These are phyloP conservation scores for Meloidogyne floridensis DNA, from an alignment of 1,140 invertebrate genomes.

Conservation along the genomic window DNA sequence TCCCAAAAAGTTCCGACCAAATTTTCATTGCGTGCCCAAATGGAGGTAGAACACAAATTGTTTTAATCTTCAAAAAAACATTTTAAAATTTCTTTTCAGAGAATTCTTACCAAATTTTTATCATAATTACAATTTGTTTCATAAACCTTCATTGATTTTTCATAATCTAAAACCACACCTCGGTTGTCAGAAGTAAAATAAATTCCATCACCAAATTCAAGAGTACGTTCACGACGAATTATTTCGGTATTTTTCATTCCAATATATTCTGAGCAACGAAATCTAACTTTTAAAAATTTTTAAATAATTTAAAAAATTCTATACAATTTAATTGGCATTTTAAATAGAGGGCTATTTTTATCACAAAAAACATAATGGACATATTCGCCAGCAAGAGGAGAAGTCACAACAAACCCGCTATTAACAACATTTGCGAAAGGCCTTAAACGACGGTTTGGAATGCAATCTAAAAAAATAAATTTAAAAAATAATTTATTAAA, in stretches of 20 bases:
- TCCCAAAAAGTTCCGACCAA: constrained; percentile 22
- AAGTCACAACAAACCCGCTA: constrained; percentile 23
- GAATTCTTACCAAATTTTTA: constrained; percentile 30
- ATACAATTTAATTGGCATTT: constrained; percentile 26
- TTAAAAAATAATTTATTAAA: background rate
- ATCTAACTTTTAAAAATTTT: constrained; percentile 14
- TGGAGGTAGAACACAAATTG: constrained; percentile 33
- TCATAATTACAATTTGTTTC: constrained; percentile 32
- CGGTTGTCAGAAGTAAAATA: constrained; percentile 27
- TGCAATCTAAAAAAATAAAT: constrained; percentile 26
- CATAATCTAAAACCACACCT: constrained; percentile 25
- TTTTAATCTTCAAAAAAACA: constrained; percentile 16
- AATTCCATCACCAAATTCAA: constrained; percentile 37
- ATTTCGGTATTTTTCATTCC: constrained; percentile 31
- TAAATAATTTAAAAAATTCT: background rate
- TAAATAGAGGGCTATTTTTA: constrained; percentile 22
- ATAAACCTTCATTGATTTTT: constrained; percentile 28
- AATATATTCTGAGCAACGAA: constrained; percentile 11
- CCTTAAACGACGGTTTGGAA: constrained; percentile 31
- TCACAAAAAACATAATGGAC: constrained; percentile 32
- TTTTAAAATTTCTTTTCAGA: background rate
- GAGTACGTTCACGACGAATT: constrained; percentile 25
- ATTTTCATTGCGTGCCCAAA: background rate
- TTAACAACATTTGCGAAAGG: background rate
- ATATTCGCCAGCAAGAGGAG: constrained; percentile 1